phyloP scores from a whole-genome alignment of 1,140 invertebrate species.

The Apis mellifera region DNA sequence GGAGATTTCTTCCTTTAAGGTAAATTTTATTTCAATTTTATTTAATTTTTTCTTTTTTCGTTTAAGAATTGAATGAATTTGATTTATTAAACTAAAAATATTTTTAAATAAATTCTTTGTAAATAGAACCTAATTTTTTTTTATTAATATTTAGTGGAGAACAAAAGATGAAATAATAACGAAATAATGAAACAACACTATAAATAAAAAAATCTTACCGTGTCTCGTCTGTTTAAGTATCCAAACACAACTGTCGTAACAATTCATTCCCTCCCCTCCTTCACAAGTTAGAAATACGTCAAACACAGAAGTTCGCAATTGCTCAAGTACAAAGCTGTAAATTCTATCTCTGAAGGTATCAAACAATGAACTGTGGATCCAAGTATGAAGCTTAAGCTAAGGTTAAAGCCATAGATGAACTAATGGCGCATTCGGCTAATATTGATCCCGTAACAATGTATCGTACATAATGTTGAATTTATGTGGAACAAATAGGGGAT shows the following conservation, averaged over 20 bases:
- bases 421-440: conserved; percentile 21
- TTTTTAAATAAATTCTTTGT: too few species aligned
- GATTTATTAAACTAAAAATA: background rate
- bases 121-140: too few species aligned
- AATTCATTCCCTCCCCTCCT: background rate
- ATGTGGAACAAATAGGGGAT: conserved; percentile 24
- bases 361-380: background rate
- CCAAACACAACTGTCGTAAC: background rate
- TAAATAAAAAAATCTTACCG: too few species aligned
- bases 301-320: too few species aligned
- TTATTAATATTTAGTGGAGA: too few species aligned
- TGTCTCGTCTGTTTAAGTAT: background rate
- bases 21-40: background rate
- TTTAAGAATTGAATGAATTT: background rate
- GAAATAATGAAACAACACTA: too few species aligned
- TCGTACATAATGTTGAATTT: conserved; percentile 20
- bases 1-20: background rate
- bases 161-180: background rate
- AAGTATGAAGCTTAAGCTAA: background rate
- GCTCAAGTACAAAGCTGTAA: background rate
- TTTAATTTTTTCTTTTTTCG: background rate
- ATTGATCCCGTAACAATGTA: conserved; percentile 13
- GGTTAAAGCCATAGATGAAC: background rate
- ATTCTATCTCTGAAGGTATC: background rate
- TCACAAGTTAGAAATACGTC: too few species aligned